phyloP scores from a whole-genome alignment of 2,888 invertebrate species.

The Polymixis lichenea region DNA sequence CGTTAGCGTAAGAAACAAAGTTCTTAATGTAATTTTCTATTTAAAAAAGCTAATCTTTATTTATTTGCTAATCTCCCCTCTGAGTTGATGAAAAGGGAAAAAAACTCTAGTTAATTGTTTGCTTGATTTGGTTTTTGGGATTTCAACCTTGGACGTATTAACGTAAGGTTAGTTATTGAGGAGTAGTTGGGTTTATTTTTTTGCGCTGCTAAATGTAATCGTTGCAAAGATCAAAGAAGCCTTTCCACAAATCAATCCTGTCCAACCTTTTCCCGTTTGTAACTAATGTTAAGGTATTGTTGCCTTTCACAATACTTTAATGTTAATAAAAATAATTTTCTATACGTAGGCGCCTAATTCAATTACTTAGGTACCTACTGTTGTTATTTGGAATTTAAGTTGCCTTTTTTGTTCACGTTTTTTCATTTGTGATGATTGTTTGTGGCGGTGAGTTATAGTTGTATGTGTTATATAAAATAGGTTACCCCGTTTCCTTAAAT shows the following conservation, averaged over 20 bases:
- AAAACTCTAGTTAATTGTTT: slow-evolving; percentile 53
- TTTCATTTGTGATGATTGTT: neutral
- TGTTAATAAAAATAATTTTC: too few species aligned
- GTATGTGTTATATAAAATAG: too few species aligned
- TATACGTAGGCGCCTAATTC: too few species aligned
- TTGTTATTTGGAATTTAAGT: neutral
- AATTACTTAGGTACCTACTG: too few species aligned
- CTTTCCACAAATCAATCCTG: slow-evolving; percentile 64
- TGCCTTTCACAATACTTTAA: slow-evolving; percentile 5
- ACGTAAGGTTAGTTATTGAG: slow-evolving; percentile 28
- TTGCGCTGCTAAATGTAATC: slow-evolving; percentile 53
- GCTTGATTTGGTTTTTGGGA: slow-evolving; percentile 4
- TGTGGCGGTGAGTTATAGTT: neutral
- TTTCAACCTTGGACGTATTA: neutral
- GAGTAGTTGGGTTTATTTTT: slow-evolving; percentile 36
- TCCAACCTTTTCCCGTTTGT: slow-evolving; percentile 40
- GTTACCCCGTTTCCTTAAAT: neutral
- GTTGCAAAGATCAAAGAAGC: slow-evolving; percentile 53
- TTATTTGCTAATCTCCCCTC: slow-evolving; percentile 65
- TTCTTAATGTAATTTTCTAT: slow-evolving; percentile 43
- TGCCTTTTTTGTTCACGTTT: too few species aligned
- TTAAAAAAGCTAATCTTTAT: slow-evolving; percentile 64
- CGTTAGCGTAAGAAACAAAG: too few species aligned
- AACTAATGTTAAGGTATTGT: slow-evolving; percentile 48
- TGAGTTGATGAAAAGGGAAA: slow-evolving; percentile 46